Conservation (phyloP, 1,140 invertebrate genomes). For the Hesperophylax magnus region DNA sequence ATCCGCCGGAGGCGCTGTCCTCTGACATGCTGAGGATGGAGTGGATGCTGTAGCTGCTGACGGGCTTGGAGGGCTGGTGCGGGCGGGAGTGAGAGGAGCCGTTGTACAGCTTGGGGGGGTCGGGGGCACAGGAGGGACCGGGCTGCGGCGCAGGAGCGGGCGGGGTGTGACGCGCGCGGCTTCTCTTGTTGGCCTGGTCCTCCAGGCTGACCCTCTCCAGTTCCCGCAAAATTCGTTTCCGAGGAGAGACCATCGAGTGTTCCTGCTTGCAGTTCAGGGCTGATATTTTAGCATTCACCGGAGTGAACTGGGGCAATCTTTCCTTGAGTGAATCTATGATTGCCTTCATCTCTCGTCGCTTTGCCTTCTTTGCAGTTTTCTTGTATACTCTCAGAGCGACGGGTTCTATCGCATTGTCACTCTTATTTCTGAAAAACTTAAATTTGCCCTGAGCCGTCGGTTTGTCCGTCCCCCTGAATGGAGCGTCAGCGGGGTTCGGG, state of each 20-base stretch:
- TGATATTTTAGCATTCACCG: slow-evolving; percentile 64
- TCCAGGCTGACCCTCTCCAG: slow-evolving; percentile 81
- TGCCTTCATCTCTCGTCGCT: slow-evolving; percentile 63
- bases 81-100: slow-evolving; percentile 58
- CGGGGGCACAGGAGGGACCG: slow-evolving; percentile 55
- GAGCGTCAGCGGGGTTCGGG: slow-evolving; percentile 41
- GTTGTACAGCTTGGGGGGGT: slow-evolving; percentile 60
- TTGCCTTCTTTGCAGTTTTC: slow-evolving; percentile 63
- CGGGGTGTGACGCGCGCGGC: slow-evolving; percentile 63
- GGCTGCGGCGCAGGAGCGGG: slow-evolving; percentile 61
- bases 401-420: slow-evolving; percentile 69
- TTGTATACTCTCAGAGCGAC: slow-evolving; percentile 69
- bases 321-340: slow-evolving; percentile 69
- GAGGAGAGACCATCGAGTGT: slow-evolving; percentile 75
- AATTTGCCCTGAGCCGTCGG: slow-evolving; percentile 66
- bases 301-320: slow-evolving; percentile 64
- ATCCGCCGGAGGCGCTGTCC: slow-evolving; percentile 58
- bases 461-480: slow-evolving; percentile 61
- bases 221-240: slow-evolving; percentile 81
- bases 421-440: slow-evolving; percentile 67
- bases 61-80: slow-evolving; percentile 67
- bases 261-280: slow-evolving; percentile 66
- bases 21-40: slow-evolving; percentile 76
- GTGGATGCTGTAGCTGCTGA: slow-evolving; percentile 84
- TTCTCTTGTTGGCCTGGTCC: slow-evolving; percentile 70